These are phyloP conservation scores for Dysidea cf. avara DNA, from an alignment of 37 sponge, comb jelly and placozoan species.

Conservation along the genomic window DNA sequence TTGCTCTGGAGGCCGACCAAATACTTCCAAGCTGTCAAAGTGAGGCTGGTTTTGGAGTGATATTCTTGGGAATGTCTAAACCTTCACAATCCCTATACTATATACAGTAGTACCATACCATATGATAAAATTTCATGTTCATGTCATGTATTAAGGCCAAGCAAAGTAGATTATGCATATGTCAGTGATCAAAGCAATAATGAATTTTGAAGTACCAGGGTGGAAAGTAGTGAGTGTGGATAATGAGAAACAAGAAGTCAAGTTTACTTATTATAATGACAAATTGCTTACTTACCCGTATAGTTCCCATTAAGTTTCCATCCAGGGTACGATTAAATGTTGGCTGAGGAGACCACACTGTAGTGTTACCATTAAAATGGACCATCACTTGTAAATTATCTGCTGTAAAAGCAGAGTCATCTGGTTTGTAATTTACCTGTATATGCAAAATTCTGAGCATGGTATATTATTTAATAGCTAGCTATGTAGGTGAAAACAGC, in stretches of 20 bases:
- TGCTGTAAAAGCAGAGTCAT: conserved; percentile 21
- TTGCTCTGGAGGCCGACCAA: too few relatives aligned
- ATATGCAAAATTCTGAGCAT: background rate
- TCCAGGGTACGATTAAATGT: conserved; percentile 14
- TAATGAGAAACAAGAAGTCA: too few relatives aligned
- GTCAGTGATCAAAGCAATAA: background rate
- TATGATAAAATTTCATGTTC: background rate
- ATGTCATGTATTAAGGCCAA: background rate
- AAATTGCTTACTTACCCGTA: conserved; percentile 60
- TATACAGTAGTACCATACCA: too few relatives aligned
- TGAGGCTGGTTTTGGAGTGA: too few relatives aligned
- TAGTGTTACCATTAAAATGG: conserved; percentile 22
- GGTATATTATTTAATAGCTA: background rate
- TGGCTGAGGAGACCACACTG: conserved; percentile 52
- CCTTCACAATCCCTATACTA: too few relatives aligned
- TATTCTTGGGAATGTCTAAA: too few relatives aligned
- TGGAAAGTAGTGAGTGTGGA: background rate
- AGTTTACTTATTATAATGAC: background rate
- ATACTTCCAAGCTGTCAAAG: too few relatives aligned
- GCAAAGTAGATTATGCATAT: background rate
- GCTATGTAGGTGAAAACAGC: too few relatives aligned
- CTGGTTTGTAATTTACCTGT: conserved; percentile 42
- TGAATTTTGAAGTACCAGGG: too few relatives aligned
- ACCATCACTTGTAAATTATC: conserved; percentile 44
- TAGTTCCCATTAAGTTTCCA: conserved; percentile 66